Base-by-base conservation (phyloP, 2,797 vertebrate genomes). In the Numenius phaeopus region DNA sequence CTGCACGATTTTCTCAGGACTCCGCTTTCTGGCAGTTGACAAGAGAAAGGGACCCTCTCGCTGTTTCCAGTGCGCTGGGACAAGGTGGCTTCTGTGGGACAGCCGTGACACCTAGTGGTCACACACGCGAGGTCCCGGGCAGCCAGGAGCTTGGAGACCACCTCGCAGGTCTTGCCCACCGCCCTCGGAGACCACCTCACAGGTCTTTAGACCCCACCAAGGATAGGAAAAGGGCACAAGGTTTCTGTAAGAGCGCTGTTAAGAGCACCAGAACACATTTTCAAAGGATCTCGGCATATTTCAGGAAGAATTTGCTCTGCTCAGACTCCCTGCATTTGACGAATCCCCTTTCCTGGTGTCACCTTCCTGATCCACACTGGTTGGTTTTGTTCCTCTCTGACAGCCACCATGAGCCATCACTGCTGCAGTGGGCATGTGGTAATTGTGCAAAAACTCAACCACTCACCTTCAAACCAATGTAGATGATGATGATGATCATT, bases 41-140 rank as follows among this genome's bases (percentile, higher is more conserved):
- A 1, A 5, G 64, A 17, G n/a, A 5, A 2, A 2, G 11, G 21
- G 10, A 32, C 2, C 5, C 2, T 2, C 24, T 10, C 5, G 10
- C 50, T 1, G 46, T 26, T 27, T 5, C 14, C 83, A 8, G 49
- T 1, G 46, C 5, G 2, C 39, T 4, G 32, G 62, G 37, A 30
- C n/a, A 3, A 1, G 12, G 49, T 11, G 94, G 57, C 55, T 92
- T 89, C 39, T 18, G 69, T n/a, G 94, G 94, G 90, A 59, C 95
- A 76, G 97, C 87, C 85, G 71, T 94, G 98, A 95, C 98, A 98
- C 73, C 98, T 98, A 94, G 97, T 92, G 98, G 98, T 50, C 40
- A 14, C 54, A 49, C 9, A 2, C 4, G 19, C 17, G 4, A 16
- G 23, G 39, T 6, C 26, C 42, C 11, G 3, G 21, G 46, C 77